Conservation (phyloP, 2,797 vertebrate species). For the Lacerta viridis region DNA sequence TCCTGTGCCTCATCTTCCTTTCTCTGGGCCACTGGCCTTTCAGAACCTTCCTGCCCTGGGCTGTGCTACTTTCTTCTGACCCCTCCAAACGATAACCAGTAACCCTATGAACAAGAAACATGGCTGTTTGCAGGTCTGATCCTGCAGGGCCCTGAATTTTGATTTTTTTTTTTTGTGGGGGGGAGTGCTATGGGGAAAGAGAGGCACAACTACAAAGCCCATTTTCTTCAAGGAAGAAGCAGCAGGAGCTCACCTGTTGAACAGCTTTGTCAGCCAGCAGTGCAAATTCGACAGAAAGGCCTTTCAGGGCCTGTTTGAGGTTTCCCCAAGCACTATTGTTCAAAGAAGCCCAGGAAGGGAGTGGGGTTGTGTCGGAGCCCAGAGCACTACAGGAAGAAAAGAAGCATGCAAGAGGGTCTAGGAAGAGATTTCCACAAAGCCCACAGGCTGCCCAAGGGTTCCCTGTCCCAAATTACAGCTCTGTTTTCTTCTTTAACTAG, state of each 20-base stretch:
- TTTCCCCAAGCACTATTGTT: slow-evolving; percentile 89
- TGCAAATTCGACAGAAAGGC: slow-evolving; percentile 93
- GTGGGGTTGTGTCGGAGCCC: slow-evolving; percentile 89
- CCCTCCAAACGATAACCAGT: neutral
- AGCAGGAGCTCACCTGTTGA: slow-evolving; percentile 87
- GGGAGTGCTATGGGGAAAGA: too few species aligned
- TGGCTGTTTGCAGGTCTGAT: neutral
- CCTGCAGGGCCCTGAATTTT: neutral
- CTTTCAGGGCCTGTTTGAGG: slow-evolving; percentile 92
- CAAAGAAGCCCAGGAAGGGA: slow-evolving; percentile 89
- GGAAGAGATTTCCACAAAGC: neutral
- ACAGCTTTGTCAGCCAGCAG: slow-evolving; percentile 93
- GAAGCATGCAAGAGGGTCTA: slow-evolving; percentile 3
- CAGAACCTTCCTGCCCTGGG: neutral
- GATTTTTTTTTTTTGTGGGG: too few species aligned
- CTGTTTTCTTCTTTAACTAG: neutral
- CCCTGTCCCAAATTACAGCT: neutral
- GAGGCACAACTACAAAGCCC: neutral
- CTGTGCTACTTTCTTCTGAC: neutral
- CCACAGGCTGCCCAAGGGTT: too few species aligned
- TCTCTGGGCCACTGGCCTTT: neutral
- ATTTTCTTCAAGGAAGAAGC: rapidly evolving
- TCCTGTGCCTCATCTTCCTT: neutral
- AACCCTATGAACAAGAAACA: neutral
- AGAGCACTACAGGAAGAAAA: slow-evolving; percentile 82